phyloP scores from a whole-genome alignment of 2,888 invertebrate genomes.

The Drosophila antonietae region DNA sequence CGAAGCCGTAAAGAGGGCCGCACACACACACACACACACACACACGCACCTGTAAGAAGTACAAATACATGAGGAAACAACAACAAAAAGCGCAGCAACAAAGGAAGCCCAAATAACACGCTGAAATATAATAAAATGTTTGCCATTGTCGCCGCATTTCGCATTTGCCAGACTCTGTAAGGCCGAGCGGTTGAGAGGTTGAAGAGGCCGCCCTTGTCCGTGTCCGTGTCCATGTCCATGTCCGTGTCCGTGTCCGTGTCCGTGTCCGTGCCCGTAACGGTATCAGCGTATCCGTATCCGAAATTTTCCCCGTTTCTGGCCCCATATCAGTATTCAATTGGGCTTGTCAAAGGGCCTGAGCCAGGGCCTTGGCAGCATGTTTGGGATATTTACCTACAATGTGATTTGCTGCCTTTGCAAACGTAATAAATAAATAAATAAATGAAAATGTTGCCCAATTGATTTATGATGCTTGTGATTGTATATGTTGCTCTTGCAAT shows the following conservation, averaged over 20 bases:
- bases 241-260: slow-evolving; percentile 19
- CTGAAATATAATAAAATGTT: slow-evolving; percentile 67
- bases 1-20: slow-evolving; percentile 63
- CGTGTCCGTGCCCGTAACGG: slow-evolving; percentile 32
- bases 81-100: slow-evolving; percentile 18
- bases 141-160: slow-evolving; percentile 63
- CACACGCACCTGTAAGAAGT: slow-evolving; percentile 36
- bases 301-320: slow-evolving; percentile 31
- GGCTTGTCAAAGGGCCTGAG: slow-evolving; percentile 15
- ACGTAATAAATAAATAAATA: slow-evolving; percentile 70
- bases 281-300: slow-evolving; percentile 37
- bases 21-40: slow-evolving; percentile 1
- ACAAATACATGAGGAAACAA: slow-evolving; percentile 18
- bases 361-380: neutral
- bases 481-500: neutral
- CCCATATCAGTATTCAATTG: slow-evolving; percentile 53
- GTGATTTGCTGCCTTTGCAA: slow-evolving; percentile 50
- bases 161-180: slow-evolving; percentile 2
- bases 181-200: slow-evolving; percentile 8
- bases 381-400: slow-evolving; percentile 39
- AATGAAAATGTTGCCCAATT: slow-evolving; percentile 71
- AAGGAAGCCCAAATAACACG: slow-evolving; percentile 18
- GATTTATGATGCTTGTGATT: slow-evolving; percentile 54
- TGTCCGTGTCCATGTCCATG: slow-evolving; percentile 10
- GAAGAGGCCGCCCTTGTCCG: slow-evolving; percentile 24